Evolutionary conservation across 1,140 invertebrate genomes (phyloP), one percentile per base, ranked within the genome.

Genomic region (Polypedilum pembai): DNA sequence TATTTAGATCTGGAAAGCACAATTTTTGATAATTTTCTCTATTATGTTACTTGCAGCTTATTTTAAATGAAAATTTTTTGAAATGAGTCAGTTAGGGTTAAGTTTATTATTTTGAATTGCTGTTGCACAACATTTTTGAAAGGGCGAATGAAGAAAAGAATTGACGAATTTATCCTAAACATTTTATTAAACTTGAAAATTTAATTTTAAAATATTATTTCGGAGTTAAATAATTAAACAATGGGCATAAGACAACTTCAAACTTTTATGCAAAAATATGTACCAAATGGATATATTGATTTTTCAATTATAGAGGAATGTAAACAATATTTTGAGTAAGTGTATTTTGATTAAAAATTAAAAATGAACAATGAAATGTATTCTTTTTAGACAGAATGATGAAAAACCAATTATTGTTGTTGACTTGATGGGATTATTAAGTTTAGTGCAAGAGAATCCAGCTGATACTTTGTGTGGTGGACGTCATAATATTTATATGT

Each of bases 1-100:
- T 84, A 56, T 12, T 15, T 56, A 15, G 8, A 56, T 56, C 45
- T 12, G 45, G 15, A 56, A 56, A n/a, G 12, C 45, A n/a, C 45
- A 56, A 33, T 33, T 33, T 56, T 56, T 56, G n/a, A 56, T 56
- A 56, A 15, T 56, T 15, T 56, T 56, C 45, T 15, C 45, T 56
- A 56, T n/a, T 33, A 56, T n/a, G 12, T 56, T 56, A 15, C 45
- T 56, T 15, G 24, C 24, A 33, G 24, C 24, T n/a, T n/a, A 56
- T 56, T n/a, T 56, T 12, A 56, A 56, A 56, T n/a, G n/a, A 56
- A 56, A 56, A 56, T 12, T 56, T 56, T 10, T 56, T 56, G 12
- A n/a, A n/a, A 12, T 56, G 10, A n/a, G 45, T 56, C 45, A 12
- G 45, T 15, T n/a, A n/a, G 45, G 12, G 8, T 8, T 12, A 12